Conservation (phyloP, 2,888 invertebrate species). For the Acrobasis repandana region DNA sequence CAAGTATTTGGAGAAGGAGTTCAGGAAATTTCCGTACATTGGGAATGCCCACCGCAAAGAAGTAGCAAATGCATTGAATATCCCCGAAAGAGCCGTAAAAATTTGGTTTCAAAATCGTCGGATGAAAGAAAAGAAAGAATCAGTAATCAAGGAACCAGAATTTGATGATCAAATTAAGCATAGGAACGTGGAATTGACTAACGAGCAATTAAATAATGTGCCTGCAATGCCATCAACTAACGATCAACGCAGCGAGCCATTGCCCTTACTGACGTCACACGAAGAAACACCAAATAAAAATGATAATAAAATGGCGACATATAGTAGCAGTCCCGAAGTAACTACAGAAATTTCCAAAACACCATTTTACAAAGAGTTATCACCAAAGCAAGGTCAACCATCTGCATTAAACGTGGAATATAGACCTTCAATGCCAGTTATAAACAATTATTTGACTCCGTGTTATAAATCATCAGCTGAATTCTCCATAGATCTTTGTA, state of each 20-base stretch:
- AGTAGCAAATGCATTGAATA: constrained; percentile 84
- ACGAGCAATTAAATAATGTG: constrained; percentile 48
- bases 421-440: neutral
- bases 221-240: constrained; percentile 42
- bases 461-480: constrained; percentile 30
- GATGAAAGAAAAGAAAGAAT: constrained; percentile 88
- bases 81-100: constrained; percentile 90
- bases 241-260: constrained; percentile 38
- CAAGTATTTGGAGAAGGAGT: constrained; percentile 88
- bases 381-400: constrained; percentile 7
- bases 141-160: constrained; percentile 37
- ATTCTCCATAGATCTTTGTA: constrained; percentile 33
- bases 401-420: neutral
- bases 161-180: constrained; percentile 36
- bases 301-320: constrained; percentile 6
- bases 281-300: constrained; percentile 21
- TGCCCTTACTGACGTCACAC: constrained; percentile 37
- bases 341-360: constrained; percentile 1
- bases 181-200: constrained; percentile 36
- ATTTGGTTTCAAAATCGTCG: constrained; percentile 93
- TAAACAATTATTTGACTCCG: neutral
- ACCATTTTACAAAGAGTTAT: constrained; percentile 23
- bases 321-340: neutral
- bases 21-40: constrained; percentile 86
- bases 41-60: constrained; percentile 86